Base-by-base conservation (phyloP, 1,140 invertebrate genomes). In the Neoseiulus cucumeris region DNA sequence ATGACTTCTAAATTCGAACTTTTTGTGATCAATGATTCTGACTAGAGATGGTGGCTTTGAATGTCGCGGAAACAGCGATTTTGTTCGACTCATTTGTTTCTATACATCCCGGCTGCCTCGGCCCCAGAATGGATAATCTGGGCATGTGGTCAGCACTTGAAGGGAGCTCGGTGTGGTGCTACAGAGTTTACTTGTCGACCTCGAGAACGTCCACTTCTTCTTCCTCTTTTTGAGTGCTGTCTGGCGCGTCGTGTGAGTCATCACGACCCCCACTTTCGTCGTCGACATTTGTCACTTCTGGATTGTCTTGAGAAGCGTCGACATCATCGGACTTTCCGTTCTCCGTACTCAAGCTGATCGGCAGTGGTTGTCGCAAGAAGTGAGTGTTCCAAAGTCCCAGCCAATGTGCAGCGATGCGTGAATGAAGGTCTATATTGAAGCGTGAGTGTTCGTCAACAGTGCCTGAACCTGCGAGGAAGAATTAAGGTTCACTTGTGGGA, bases 361-460 rank as follows among this genome's bases (percentile, higher is more conserved):
- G 33, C 4, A 14, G 25, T 1, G 51, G 22, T 20, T 59, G 51
- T 14, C 51, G 51, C 25, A 59, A 33, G 33, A 59, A 25, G 9
- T 59, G 51, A 14, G 51, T 29, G 33, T 59, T 59, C 51, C 51
- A 59, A 12, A 59, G 51, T 25, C 51, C 51, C 1, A 59, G 51
- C 51, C 51, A 59, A 20, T 59, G 51, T 17, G 33, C 51, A 29
- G 51, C 51, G 51, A 59, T 25, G 33, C 51, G 51, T 6, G 51
- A 59, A 20, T 59, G 51, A 5, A 59, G 51, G 22, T 59, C 51
- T 12, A 59, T 17, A 25, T 25, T 59, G 22, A 59, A 59, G 51
- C 51, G 51, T 4, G 51, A 17, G 6, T 25, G 51, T 29, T 59
- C 51, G 17, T 25, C 25, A 25, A 59, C 25, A 25, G 12, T 59